Evolutionary conservation across 2,888 invertebrate genomes (phyloP).

Genomic region (Lithosia quadra): DNA sequence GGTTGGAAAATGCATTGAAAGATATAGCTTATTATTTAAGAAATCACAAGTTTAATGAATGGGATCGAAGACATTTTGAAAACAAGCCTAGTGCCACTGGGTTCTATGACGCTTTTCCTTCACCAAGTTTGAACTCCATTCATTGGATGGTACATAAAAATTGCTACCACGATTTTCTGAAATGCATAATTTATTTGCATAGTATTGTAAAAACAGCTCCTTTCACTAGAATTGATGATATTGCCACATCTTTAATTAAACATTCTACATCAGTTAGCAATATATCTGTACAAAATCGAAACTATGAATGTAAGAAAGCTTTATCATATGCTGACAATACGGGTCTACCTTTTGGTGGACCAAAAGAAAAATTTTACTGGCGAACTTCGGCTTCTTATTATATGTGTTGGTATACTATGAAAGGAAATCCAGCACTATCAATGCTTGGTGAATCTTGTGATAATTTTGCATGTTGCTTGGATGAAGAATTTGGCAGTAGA

Average conservation of each 20-base stretch:
- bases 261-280: conserved; percentile 50
- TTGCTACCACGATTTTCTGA: conserved; percentile 83
- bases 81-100: conserved; percentile 53
- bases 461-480: conserved; percentile 87
- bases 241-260: conserved; percentile 76
- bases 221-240: conserved; percentile 84
- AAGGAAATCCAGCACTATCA: conserved; percentile 79
- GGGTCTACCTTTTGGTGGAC: conserved; percentile 85
- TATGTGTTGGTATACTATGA: conserved; percentile 90
- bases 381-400: conserved; percentile 88
- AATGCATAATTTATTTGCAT: conserved; percentile 87
- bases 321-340: conserved; percentile 73
- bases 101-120: conserved; percentile 82
- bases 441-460: conserved; percentile 87
- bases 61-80: conserved; percentile 84
- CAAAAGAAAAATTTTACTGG: conserved; percentile 88
- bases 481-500: conserved; percentile 67
- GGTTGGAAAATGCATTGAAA: conserved; percentile 80
- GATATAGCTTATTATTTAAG: conserved; percentile 88
- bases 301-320: conserved; percentile 82
- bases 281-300: conserved; percentile 37
- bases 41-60: conserved; percentile 89
- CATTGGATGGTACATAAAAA: conserved; percentile 88
- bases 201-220: conserved; percentile 68
- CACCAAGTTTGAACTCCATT: conserved; percentile 84